These are phyloP conservation scores for Hoplodrina ambigua DNA, from an alignment of 2,888 invertebrate genomes.

Conservation along the genomic window DNA sequence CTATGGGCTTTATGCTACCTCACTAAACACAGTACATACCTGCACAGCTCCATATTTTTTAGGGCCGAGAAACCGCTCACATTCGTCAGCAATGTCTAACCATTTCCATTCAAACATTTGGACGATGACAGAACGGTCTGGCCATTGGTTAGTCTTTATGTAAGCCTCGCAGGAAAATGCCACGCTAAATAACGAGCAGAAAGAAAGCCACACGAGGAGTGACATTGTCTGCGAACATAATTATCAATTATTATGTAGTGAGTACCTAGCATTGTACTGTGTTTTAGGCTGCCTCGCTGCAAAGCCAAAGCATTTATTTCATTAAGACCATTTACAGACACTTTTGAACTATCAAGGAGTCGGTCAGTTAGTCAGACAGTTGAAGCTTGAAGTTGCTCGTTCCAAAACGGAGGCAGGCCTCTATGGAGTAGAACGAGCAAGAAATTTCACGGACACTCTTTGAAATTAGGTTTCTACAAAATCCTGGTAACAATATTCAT, in stretches of 20 bases:
- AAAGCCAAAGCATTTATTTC: too few species aligned
- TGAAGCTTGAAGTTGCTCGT: too few species aligned
- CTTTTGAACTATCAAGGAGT: too few species aligned
- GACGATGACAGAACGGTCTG: slow-evolving; percentile 92
- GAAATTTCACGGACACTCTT: too few species aligned
- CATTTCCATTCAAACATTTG: slow-evolving; percentile 96
- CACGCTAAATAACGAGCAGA: slow-evolving; percentile 27
- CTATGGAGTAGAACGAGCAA: too few species aligned
- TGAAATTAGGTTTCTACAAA: too few species aligned
- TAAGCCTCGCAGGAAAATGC: slow-evolving; percentile 23
- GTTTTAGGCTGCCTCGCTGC: too few species aligned
- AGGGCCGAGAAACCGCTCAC: slow-evolving; percentile 93
- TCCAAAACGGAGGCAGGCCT: too few species aligned
- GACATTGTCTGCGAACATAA: slow-evolving; percentile 46
- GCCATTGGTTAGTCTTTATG: slow-evolving; percentile 82
- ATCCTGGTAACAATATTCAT: too few species aligned
- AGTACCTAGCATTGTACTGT: background rate
- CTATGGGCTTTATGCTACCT: background rate
- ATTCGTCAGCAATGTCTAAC: slow-evolving; percentile 94
- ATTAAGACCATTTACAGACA: too few species aligned
- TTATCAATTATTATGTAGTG: background rate
- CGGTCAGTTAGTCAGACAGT: too few species aligned
- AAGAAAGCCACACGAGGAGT: slow-evolving; percentile 15
- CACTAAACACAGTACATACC: slow-evolving; percentile 79
- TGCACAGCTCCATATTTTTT: slow-evolving; percentile 94